A percentile compares a stretch with the other conserved stretches of the same genome.
These are phyloP conservation scores for Oophaga pumilio DNA, from an alignment of 2,113 vertebrate species.

Conservation along the genomic window DNA sequence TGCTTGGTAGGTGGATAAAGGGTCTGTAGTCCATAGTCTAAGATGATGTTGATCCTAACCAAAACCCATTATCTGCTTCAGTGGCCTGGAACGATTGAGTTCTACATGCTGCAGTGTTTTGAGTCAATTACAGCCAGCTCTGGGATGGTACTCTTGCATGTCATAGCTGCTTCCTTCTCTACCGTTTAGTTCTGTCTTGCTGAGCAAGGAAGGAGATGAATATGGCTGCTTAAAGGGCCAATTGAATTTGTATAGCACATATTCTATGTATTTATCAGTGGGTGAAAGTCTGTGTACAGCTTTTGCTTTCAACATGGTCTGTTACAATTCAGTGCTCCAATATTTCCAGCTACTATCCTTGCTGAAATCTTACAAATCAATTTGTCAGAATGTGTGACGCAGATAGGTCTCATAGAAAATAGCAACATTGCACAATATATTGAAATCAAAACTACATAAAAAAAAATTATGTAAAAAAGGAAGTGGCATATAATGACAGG, in stretches of 20 bases:
- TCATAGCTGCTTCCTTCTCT: conserved; percentile 31
- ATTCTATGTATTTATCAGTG: conserved; percentile 31
- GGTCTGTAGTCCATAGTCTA: conserved; percentile 42
- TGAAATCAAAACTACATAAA: no score
- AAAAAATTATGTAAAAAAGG: no score
- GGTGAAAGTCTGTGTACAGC: conserved; percentile 1
- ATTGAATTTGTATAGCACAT: conserved; percentile 12
- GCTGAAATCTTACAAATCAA: neutral
- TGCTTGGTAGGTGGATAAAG: conserved; percentile 39
- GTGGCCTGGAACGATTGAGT: conserved; percentile 42
- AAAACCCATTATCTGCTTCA: conserved; percentile 55
- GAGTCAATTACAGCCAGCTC: conserved; percentile 42
- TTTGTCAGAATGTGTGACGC: no score
- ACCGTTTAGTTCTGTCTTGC: conserved; percentile 26
- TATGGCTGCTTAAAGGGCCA: conserved; percentile 29
- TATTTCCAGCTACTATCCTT: neutral
- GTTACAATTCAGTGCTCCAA: neutral
- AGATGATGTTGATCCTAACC: conserved; percentile 55
- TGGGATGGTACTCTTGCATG: conserved; percentile 36
- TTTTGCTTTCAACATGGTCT: neutral
- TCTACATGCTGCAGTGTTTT: conserved; percentile 46
- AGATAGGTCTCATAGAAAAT: no score
- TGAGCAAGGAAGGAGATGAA: conserved; percentile 25
- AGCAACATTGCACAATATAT: no score
- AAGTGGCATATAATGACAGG: no score